These are phyloP conservation scores for Rhabdophis nuchalis DNA, from an alignment of 2,797 vertebrate species.

Conservation along the genomic window DNA sequence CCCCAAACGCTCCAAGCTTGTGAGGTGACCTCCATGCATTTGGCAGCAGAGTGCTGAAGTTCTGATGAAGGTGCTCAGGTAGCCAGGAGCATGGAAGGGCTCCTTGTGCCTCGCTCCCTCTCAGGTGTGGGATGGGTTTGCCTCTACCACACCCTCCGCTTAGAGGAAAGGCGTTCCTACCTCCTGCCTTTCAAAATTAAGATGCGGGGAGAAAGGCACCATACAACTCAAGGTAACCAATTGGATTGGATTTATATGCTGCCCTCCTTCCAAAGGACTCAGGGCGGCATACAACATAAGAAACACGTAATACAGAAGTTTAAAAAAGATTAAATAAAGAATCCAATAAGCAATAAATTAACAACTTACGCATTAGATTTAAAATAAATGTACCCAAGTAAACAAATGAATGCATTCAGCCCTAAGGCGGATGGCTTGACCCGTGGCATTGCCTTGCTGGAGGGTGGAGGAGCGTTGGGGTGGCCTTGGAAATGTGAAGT, in stretches of 20 bases:
- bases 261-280: too few relatives aligned
- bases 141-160: not conserved
- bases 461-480: conserved; percentile 36
- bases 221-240: not conserved
- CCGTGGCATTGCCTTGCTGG: not conserved
- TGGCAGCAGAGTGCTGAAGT: not conserved
- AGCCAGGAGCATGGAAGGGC: not conserved
- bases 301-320: too few relatives aligned
- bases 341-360: too few relatives aligned
- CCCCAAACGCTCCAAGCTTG: not conserved
- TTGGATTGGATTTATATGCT: too few relatives aligned
- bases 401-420: not conserved
- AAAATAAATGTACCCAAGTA: not conserved
- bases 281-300: too few relatives aligned
- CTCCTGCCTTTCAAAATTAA: not conserved
- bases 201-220: not conserved
- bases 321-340: too few relatives aligned
- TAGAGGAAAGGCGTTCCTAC: not conserved
- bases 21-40: not conserved
- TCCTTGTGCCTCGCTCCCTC: too few relatives aligned
- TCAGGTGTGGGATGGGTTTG: not conserved
- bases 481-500: conserved; percentile 24
- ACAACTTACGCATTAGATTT: too few relatives aligned
- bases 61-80: not conserved
- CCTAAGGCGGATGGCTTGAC: not conserved